Base-by-base conservation (phyloP, 2,888 invertebrate species). In the Cactoblastis cactorum region DNA sequence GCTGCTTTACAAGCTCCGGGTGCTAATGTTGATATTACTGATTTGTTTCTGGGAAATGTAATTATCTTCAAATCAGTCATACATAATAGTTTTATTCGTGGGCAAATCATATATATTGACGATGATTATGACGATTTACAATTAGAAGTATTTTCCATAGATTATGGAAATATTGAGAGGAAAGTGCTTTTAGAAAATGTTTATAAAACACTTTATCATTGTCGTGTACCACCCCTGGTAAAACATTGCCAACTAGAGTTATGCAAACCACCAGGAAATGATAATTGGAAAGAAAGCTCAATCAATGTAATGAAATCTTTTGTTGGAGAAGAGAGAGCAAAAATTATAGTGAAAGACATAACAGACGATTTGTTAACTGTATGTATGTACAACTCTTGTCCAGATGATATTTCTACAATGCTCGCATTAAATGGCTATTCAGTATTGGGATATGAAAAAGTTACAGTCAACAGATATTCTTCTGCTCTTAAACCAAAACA, bases 401-500 rank as follows among this genome's bases (percentile, higher is more conserved):
- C 69, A 4, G 62, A 70, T 45, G 69, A 71, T 43, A 66, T 74
- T 18, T 60, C 67, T 1, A 69, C 67, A 6, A 53, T 69, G 61
- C 35, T 74, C 5, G 66, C 67, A 0, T 48, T 63, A 11, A 53
- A 60, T 3, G 64, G 57, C 1, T 62, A 58, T 28, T 55, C 66
- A 8, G 55, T 52, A 4, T 34, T 67, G 19, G 65, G 66, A 1
- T 57, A 54, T 38, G 50, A 45, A 9, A 5, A 50, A 0, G 59
- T 61, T 43, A 9, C 41, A 18, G 45, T 57, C 1, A 58, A 39
- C 35, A 49, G 56, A 48, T 48, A 58, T 24, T 11, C 49, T 3
- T 15, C 32, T 19, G 5, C 43, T 1, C 22, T 52, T 1, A 38
- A 46, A 19, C 50, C 49, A 11, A 52, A 56, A 45, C 58, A 55